A percentile compares a stretch with the other conserved stretches of the same genome.
phyloP scores from a whole-genome alignment of 2,113 vertebrate species.

The Percina caprodes region DNA sequence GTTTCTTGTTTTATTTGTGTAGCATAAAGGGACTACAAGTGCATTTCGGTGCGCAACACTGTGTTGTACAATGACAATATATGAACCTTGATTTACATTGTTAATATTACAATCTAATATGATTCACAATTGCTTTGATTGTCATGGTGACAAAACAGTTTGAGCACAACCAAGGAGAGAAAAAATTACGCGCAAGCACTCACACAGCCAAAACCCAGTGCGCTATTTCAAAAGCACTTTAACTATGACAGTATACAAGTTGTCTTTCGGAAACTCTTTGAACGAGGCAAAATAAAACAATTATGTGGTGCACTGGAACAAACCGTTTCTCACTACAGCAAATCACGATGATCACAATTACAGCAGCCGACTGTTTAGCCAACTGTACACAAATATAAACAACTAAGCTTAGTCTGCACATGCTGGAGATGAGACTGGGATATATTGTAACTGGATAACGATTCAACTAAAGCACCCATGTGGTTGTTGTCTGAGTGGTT shows the following conservation, averaged over 20 bases:
- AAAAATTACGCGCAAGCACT: not conserved
- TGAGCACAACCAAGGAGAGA: not conserved
- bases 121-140: not conserved
- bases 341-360: conserved; percentile 7
- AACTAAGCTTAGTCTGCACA: not conserved
- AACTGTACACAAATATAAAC: conserved; percentile 6
- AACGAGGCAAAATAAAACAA: not conserved
- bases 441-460: conserved; percentile 10
- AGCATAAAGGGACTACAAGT: not conserved
- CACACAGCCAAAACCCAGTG: not conserved
- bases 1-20: not conserved
- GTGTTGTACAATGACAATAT: not conserved
- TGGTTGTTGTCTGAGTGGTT: conserved; percentile 15
- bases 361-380: not conserved
- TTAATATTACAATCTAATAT: not conserved
- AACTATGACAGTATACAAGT: not conserved
- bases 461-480: not conserved
- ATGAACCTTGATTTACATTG: not conserved
- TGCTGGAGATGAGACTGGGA: not conserved
- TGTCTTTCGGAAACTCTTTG: not conserved
- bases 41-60: not conserved
- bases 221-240: not conserved
- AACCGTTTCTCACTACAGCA: conserved; percentile 9
- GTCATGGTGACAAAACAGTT: conserved; percentile 5
- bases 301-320: conserved; percentile 1